Conservation (phyloP, 2,113 vertebrate species). For the Prietella phreatophila region DNA sequence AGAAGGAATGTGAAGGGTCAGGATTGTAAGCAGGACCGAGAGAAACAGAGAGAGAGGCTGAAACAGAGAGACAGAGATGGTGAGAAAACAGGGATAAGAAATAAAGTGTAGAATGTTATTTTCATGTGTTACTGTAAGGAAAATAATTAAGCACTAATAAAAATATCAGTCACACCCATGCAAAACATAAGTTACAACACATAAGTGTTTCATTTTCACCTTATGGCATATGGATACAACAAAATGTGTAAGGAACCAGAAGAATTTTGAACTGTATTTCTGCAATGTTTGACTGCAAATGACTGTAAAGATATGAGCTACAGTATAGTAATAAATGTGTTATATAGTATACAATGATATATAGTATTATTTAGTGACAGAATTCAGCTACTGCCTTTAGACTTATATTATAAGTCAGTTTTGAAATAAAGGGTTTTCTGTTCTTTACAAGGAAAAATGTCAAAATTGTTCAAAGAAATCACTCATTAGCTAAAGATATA, state of each 20-base stretch:
- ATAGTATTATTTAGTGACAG: neutral
- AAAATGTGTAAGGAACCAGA: neutral
- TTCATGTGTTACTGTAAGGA: neutral
- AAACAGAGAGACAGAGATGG: neutral
- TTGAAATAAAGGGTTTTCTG: neutral
- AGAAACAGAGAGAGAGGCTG: neutral
- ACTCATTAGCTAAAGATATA: neutral
- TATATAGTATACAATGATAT: neutral
- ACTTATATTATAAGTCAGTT: neutral
- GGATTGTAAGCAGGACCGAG: constrained; percentile 7
- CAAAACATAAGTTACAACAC: neutral
- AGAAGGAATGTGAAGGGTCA: constrained; percentile 25
- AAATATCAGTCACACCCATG: neutral
- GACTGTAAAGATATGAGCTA: neutral
- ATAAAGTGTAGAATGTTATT: neutral
- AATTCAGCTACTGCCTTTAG: neutral
- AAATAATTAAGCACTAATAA: neutral
- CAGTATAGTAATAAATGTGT: neutral
- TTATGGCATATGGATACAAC: neutral
- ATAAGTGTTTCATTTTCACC: neutral
- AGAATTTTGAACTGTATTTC: neutral
- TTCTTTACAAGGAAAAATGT: neutral
- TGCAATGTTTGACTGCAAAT: neutral
- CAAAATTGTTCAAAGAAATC: neutral
- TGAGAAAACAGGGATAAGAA: neutral